Conservation (phyloP, 2,888 invertebrate species). For the Caenorhabditis panamensis region DNA sequence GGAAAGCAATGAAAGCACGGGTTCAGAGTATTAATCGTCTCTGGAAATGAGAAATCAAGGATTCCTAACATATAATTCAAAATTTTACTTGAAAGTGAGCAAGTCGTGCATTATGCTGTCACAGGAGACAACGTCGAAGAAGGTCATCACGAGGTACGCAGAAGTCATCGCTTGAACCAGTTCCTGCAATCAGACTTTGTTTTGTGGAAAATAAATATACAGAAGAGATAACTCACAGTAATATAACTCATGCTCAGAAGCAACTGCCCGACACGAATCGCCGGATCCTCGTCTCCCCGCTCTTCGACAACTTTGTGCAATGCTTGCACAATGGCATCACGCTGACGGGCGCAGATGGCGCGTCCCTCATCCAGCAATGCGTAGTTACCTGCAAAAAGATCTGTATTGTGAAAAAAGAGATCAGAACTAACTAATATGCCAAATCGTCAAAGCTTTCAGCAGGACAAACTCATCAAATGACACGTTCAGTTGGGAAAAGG, state of each 20-base stretch:
- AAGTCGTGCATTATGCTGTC: constrained; percentile 65
- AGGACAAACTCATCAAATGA: constrained; percentile 69
- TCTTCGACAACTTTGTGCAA: constrained; percentile 68
- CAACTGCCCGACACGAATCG: constrained; percentile 63
- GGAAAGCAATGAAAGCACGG: neutral
- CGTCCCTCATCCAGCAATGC: constrained; percentile 60
- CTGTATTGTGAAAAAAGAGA: no score
- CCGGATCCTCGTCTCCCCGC: constrained; percentile 60
- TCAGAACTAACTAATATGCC: constrained; percentile 67
- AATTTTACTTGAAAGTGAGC: constrained; percentile 49
- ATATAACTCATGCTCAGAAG: constrained; percentile 69
- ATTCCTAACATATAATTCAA: neutral
- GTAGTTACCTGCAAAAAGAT: constrained; percentile 59
- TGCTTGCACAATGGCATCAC: constrained; percentile 61
- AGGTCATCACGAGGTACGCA: constrained; percentile 64
- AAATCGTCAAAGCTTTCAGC: constrained; percentile 67
- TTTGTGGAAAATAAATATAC: neutral
- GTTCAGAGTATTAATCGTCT: constrained; percentile 15
- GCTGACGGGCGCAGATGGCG: constrained; percentile 63
- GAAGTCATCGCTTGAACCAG: constrained; percentile 66
- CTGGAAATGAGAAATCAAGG: constrained; percentile 19
- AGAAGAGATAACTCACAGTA: constrained; percentile 49
- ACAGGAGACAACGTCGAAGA: constrained; percentile 67
- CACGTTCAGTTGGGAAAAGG: constrained; percentile 59
- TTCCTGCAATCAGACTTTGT: constrained; percentile 53